A percentile compares a stretch with the other conserved stretches of the same genome.
phyloP scores from a whole-genome alignment of 2,113 vertebrate genomes.

The Syngnathoides biaculeatus region DNA sequence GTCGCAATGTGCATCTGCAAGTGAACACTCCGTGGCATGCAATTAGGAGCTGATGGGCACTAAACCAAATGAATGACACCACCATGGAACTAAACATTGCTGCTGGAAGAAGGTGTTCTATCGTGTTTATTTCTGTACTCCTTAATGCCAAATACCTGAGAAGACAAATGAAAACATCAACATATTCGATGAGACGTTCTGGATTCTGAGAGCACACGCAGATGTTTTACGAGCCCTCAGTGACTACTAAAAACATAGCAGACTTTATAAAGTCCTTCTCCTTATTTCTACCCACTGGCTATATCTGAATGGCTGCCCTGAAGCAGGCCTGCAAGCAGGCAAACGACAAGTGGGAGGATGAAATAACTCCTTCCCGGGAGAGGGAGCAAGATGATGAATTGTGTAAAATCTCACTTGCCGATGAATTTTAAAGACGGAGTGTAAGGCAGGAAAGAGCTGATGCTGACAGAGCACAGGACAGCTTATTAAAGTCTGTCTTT shows the following conservation, averaged over 20 bases:
- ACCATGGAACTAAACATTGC: constrained; percentile 18
- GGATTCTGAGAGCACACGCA: constrained; percentile 1
- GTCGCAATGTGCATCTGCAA: constrained; percentile 40
- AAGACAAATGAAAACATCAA: not conserved
- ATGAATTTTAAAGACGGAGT: constrained; percentile 52
- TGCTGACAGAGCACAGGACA: constrained; percentile 38
- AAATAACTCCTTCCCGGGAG: constrained; percentile 40
- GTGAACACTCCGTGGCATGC: constrained; percentile 39
- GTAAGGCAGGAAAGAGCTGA: constrained; percentile 57
- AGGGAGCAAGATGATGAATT: constrained; percentile 64
- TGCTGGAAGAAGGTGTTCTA: constrained; percentile 4
- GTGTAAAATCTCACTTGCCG: constrained; percentile 63
- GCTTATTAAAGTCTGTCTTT: constrained; percentile 35
- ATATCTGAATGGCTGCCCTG: constrained; percentile 26
- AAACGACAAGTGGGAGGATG: constrained; percentile 58
- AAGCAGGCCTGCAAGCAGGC: constrained; percentile 63
- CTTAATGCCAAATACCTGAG: not conserved
- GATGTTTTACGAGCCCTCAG: constrained; percentile 5
- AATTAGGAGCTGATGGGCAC: constrained; percentile 25
- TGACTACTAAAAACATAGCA: constrained; percentile 18
- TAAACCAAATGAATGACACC: constrained; percentile 18
- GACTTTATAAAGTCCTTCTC: constrained; percentile 9
- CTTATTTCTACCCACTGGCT: constrained; percentile 26
- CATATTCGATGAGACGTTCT: not conserved
- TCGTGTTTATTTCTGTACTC: constrained; percentile 17